Conservation (phyloP, 2,113 vertebrate species). For the Ophiodon elongatus region DNA sequence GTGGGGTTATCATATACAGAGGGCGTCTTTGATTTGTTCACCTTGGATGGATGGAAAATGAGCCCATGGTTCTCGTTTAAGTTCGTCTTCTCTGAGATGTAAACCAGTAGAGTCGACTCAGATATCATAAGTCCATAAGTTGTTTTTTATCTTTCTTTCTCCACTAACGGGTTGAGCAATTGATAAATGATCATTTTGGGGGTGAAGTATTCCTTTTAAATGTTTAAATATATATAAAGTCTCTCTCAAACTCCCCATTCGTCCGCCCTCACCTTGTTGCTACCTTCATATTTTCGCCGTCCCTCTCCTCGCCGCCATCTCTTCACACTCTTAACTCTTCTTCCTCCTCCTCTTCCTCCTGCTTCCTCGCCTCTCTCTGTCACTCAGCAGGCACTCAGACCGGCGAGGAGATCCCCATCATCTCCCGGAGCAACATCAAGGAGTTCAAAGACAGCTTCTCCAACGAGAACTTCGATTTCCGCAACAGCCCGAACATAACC, state of each 20-base stretch:
- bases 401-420: slow-evolving; percentile 94
- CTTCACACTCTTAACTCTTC: not conserved
- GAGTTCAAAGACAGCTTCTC: slow-evolving; percentile 99
- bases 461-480: slow-evolving; percentile 99
- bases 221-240: not conserved
- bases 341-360: not conserved
- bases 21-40: not conserved
- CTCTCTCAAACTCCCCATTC: not conserved
- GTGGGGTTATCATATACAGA: not conserved
- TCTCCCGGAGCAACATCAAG: slow-evolving; percentile 95
- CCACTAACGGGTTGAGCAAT: too few species aligned
- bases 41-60: not conserved
- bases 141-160: not conserved
- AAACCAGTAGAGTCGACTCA: too few species aligned
- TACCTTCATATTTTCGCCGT: not conserved
- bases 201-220: not conserved
- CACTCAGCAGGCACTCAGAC: slow-evolving; percentile 93
- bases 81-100: not conserved
- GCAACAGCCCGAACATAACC: slow-evolving; percentile 97
- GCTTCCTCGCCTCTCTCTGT: not conserved
- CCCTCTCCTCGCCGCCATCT: not conserved
- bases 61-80: not conserved
- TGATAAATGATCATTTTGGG: not conserved
- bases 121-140: too few species aligned
- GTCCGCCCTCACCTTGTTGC: not conserved